phyloP scores from a whole-genome alignment of 2,797 vertebrate genomes.

The Galagoides demidoff region DNA sequence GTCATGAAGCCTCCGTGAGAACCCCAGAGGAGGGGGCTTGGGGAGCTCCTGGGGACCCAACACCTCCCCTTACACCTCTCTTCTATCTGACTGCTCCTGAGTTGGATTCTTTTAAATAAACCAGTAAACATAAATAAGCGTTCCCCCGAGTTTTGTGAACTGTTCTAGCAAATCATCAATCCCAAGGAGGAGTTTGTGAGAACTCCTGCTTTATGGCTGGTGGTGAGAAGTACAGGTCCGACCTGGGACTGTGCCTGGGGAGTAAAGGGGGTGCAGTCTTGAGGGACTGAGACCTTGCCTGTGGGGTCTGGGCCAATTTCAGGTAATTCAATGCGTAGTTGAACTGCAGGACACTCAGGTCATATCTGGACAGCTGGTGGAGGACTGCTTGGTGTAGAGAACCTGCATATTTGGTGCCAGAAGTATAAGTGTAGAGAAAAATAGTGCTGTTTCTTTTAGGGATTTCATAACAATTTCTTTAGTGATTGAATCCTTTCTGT shows the following conservation, averaged over 20 bases:
- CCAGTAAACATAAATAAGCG: too few relatives aligned
- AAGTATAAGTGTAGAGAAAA: background rate
- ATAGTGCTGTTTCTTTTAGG: background rate
- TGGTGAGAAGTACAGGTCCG: background rate
- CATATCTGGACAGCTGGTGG: background rate
- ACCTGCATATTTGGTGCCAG: background rate
- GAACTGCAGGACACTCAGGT: background rate
- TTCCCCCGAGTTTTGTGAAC: background rate
- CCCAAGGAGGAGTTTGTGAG: background rate
- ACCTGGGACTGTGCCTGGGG: background rate
- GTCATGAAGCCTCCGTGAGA: background rate
- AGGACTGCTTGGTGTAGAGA: background rate
- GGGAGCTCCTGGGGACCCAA: background rate
- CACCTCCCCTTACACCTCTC: background rate
- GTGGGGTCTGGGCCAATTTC: background rate
- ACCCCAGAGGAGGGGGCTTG: background rate
- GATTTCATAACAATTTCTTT: background rate
- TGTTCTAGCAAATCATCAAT: background rate
- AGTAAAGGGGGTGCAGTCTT: background rate
- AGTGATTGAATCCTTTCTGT: background rate
- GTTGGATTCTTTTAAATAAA: background rate
- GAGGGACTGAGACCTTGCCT: background rate
- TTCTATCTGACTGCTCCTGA: background rate
- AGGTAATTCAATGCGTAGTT: background rate
- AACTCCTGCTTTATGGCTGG: background rate